Evolutionary conservation across 2,888 invertebrate species (phyloP).

Genomic region (Lamellibrachia satsuma): DNA sequence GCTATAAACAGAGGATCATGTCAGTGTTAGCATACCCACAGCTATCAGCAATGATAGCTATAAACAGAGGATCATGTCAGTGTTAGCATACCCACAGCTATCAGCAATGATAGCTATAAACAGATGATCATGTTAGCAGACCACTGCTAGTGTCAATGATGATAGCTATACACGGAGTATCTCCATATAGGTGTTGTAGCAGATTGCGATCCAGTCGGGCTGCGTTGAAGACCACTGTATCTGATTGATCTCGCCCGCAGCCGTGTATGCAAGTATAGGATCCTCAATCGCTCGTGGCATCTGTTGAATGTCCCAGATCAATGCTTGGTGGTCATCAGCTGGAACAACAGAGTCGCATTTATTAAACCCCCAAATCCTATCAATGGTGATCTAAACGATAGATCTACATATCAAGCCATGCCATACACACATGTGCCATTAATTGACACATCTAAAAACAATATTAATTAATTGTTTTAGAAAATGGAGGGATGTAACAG

Average conservation of each 20-base stretch:
- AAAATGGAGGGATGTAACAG: too few relatives aligned
- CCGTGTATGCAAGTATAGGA: constrained; percentile 96
- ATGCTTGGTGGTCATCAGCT: constrained; percentile 98
- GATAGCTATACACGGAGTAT: constrained; percentile 84
- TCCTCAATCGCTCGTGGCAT: constrained; percentile 99
- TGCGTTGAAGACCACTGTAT: constrained; percentile 99
- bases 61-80: too few relatives aligned
- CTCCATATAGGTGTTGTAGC: constrained; percentile 97
- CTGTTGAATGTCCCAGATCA: constrained; percentile 99
- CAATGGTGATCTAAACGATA: background rate
- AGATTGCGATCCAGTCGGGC: constrained; percentile 99
- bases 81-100: background rate
- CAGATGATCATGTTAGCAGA: background rate
- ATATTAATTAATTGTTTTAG: too few relatives aligned
- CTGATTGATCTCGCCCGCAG: constrained; percentile 97
- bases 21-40: background rate
- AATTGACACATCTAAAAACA: background rate
- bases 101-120: background rate
- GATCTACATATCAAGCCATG: background rate
- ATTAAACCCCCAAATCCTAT: background rate
- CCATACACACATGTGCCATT: background rate
- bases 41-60: too few relatives aligned
- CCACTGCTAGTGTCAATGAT: background rate
- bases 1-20: background rate
- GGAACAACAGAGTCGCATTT: constrained; percentile 14